Base-by-base conservation (phyloP, 2,797 vertebrate genomes). In the Momotus momota region DNA sequence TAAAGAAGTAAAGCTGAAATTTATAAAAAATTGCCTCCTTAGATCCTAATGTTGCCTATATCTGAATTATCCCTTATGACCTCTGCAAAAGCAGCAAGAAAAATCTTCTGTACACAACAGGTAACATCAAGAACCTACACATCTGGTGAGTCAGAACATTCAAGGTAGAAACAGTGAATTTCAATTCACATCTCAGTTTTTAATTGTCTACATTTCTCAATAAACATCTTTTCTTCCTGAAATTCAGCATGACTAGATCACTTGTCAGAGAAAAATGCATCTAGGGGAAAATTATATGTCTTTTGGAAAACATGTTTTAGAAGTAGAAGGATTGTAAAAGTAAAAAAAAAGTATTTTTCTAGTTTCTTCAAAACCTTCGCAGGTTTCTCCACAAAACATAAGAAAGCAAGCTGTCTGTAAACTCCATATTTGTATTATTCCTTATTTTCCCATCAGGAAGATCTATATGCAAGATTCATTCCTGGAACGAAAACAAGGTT, bases 121-220 rank as follows among this genome's bases (percentile, higher is more conserved):
- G 35, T 51, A 81, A 49, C 8, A 62, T 3, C 43, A 18, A 62
- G 33, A 86, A 66, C 31, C 12, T 43, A 33, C 45, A 46, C 40
- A 40, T 57, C 14, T 35, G 38, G 17, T 74, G 66, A 95, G 41
- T 81, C 55, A 94, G 29, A 91, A 58, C 12, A 26, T 67, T 88
- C 41, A 61, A 64, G 10, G 52, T 16, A 22, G 12, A 91, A 49
- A 35, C 25, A 75, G n/a, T 40, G 33, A 81, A 64, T 84, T 94
- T 81, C 45, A 26, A 70, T 70, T 94, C 73, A 75, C 19, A 51
- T 79, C 11, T 86, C 66, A 10, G 40, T 57, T 92, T 94, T 93
- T 81, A 96, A 90, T 90, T 96, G 29, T 66, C 43, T 86, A n/a
- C 77, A 57, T 86, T 85, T 88, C 52, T 65, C 66, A 71, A 33